Evolutionary conservation across 2,888 invertebrate genomes (phyloP), one percentile per base, ranked within the genome.

Genomic region (Folsomia manolachei): DNA sequence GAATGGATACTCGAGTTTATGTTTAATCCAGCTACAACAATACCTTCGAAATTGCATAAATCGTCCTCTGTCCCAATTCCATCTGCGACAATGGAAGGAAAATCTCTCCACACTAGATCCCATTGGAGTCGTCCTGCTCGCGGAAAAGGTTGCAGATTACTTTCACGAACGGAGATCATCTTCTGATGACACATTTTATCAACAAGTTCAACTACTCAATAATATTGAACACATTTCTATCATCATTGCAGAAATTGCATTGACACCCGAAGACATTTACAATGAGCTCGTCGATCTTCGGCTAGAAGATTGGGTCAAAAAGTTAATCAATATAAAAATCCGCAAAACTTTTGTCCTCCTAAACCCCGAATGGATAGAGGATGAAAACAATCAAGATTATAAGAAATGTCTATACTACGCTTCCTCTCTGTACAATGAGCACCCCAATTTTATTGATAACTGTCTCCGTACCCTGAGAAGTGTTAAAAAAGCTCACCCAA

Each of bases 321-420:
- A 14, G 7, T 21, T 56, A n/a, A 56, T n/a, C 7, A 56, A 56
- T n/a, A 19, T 56, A 56, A 56, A 56, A 56, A 56, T 56, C 7
- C 56, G 56, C 7, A 56, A 56, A 56, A 56, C 56, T 56, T 56
- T 56, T 19, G 4, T 14, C 7, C 21, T 56, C n/a, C n/a, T 56
- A n/a, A 56, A 56, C n/a, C 7, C 19, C 19, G 21, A 7, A 14
- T 56, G 56, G 56, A 56, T 14, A 19, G 56, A n/a, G 56, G 21
- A 56, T 21, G 56, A 56, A 56, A 56, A 19, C 7, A 21, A 56
- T 56, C 19, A 56, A 56, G 21, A 56, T 21, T 56, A 56, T 19
- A 56, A 56, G n/a, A 56, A 56, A n/a, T 56, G 56, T 19, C 7
- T 56, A 4, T 56, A 56, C 56, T 56, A 56, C 56, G 56, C n/a